Conservation (phyloP, 1,140 invertebrate genomes). For the Hylaeus volcanicus region DNA sequence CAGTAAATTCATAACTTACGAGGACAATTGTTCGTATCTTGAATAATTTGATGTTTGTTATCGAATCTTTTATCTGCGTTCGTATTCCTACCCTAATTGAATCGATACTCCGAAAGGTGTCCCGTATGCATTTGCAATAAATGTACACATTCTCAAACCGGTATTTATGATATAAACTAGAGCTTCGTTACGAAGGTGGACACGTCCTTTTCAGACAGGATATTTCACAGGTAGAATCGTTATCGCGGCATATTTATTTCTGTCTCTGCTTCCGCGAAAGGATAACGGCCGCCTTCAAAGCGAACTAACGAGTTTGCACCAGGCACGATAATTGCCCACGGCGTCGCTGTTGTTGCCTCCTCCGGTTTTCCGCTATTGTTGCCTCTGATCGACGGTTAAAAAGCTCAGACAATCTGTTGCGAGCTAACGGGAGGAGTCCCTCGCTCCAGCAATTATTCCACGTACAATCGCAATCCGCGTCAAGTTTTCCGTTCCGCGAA, state of each 20-base stretch:
- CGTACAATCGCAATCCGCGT: slow-evolving; percentile 1
- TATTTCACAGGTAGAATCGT: slow-evolving; percentile 50
- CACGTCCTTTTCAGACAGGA: not conserved
- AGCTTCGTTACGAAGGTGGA: not conserved
- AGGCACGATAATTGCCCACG: slow-evolving; percentile 66
- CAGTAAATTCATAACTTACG: no score
- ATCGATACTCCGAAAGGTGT: no score
- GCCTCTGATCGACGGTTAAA: slow-evolving; percentile 34
- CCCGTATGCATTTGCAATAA: no score
- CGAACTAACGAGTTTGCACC: slow-evolving; percentile 71
- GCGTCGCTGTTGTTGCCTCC: slow-evolving; percentile 5
- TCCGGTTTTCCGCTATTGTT: slow-evolving; percentile 39
- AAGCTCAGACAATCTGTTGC: slow-evolving; percentile 19
- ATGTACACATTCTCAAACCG: no score
- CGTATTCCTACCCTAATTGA: no score
- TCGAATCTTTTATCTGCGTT: no score
- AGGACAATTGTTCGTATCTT: no score
- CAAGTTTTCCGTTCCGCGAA: not conserved
- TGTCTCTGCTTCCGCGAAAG: slow-evolving; percentile 58
- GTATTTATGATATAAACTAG: no score
- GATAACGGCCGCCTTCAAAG: slow-evolving; percentile 65
- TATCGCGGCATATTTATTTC: slow-evolving; percentile 62
- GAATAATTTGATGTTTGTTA: no score
- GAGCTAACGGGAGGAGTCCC: slow-evolving; percentile 10
- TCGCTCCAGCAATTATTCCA: slow-evolving; percentile 6